Evolutionary conservation across 2,797 vertebrate genomes (phyloP).

Genomic region (Rhincodon typus): DNA sequence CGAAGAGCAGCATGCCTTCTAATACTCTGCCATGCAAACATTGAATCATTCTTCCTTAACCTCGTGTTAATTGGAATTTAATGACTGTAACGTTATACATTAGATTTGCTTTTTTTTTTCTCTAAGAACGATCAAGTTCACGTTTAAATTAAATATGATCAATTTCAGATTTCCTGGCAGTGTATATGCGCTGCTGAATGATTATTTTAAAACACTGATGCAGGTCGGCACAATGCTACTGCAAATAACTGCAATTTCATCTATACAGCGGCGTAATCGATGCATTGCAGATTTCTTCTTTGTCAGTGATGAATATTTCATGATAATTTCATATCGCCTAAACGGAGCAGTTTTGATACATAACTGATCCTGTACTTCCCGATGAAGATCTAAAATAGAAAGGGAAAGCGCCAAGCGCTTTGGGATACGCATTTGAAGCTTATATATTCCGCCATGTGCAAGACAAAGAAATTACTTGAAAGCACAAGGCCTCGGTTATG

Average conservation of each 20-base stretch:
- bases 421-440: neutral
- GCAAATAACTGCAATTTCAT: constrained; percentile 21
- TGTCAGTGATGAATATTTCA: constrained; percentile 34
- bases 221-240: neutral
- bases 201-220: neutral
- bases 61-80: neutral
- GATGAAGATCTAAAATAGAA: constrained; percentile 2
- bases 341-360: neutral
- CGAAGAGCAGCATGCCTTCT: neutral
- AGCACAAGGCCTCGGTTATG: constrained; percentile 96
- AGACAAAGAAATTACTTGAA: constrained; percentile 37
- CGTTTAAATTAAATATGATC: constrained; percentile 34
- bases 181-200: neutral
- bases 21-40: neutral
- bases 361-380: neutral
- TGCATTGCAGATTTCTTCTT: constrained; percentile 9
- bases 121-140: constrained; percentile 34
- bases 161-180: constrained; percentile 5
- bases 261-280: neutral
- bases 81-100: neutral
- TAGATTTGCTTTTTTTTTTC: neutral
- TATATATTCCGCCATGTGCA: constrained; percentile 34
- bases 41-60: neutral
- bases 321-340: neutral
- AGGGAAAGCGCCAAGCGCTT: neutral